phyloP scores from a whole-genome alignment of 2,888 invertebrate species.

The Dicyrtomina minuta region DNA sequence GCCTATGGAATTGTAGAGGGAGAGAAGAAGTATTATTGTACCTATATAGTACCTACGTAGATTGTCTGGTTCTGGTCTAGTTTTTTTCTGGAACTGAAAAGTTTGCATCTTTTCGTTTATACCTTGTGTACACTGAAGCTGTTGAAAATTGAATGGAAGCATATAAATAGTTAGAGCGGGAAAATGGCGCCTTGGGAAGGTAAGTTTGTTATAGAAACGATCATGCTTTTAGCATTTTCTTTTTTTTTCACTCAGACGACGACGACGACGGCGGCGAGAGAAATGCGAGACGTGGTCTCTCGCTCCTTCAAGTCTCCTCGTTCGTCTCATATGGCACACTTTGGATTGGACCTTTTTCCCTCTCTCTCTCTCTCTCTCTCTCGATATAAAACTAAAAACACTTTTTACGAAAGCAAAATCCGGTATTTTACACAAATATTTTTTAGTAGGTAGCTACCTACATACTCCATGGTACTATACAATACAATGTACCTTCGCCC shows the following conservation, averaged over 20 bases:
- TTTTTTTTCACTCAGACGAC: slow-evolving; percentile 1
- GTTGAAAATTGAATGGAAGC: slow-evolving; percentile 15
- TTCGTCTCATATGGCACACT: background rate
- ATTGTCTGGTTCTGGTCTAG: no score
- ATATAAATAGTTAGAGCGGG: slow-evolving; percentile 21
- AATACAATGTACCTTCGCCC: no score
- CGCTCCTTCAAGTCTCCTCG: background rate
- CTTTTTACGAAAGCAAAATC: background rate
- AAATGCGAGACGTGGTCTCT: background rate
- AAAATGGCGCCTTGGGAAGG: slow-evolving; percentile 20
- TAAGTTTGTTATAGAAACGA: slow-evolving; percentile 16
- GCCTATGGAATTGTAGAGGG: no score
- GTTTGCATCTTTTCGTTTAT: background rate
- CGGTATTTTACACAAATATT: no score
- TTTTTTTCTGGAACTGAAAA: background rate
- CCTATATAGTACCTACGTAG: no score
- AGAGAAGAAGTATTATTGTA: no score
- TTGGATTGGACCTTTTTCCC: background rate
- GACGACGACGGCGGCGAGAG: no score
- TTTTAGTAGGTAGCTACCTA: no score
- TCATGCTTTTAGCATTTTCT: background rate
- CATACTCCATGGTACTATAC: no score
- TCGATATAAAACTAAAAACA: background rate
- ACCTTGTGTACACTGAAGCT: background rate
- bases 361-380: background rate